phyloP scores from a whole-genome alignment of 2,888 invertebrate genomes.

The Trichopoda pennipes region DNA sequence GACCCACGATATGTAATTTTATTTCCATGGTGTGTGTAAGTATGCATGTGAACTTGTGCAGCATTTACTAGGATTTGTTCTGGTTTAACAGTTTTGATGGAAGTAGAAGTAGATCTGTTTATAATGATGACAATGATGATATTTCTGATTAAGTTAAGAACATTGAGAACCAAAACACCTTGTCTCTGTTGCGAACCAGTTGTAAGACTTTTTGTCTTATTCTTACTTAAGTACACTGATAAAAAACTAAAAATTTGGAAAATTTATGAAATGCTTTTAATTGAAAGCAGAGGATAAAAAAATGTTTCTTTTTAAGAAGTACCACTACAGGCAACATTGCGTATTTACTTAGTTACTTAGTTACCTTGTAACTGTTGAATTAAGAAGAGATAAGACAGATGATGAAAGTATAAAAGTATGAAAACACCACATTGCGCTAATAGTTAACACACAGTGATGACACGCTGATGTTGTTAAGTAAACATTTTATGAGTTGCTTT shows the following conservation, averaged over 20 bases:
- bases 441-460: too few relatives aligned
- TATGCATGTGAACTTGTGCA: not conserved
- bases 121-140: conserved; percentile 19
- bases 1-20: too few relatives aligned
- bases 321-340: too few relatives aligned
- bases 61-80: conserved; percentile 3
- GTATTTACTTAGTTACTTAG: too few relatives aligned
- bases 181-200: conserved; percentile 25
- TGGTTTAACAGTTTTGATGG: not conserved
- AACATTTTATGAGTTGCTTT: too few relatives aligned
- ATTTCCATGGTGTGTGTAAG: not conserved
- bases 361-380: too few relatives aligned
- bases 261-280: not conserved
- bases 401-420: too few relatives aligned
- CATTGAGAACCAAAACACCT: conserved; percentile 61
- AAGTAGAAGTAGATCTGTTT: not conserved
- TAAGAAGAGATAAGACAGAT: too few relatives aligned
- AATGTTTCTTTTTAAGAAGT: too few relatives aligned
- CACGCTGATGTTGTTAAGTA: too few relatives aligned
- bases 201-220: conserved; percentile 12
- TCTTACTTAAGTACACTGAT: not conserved
- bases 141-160: conserved; percentile 44
- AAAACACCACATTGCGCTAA: too few relatives aligned
- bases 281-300: not conserved
- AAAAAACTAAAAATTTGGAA: not conserved